These are phyloP conservation scores for Zelleria hepariella DNA, from an alignment of 2,888 invertebrate species.

Conservation along the genomic window DNA sequence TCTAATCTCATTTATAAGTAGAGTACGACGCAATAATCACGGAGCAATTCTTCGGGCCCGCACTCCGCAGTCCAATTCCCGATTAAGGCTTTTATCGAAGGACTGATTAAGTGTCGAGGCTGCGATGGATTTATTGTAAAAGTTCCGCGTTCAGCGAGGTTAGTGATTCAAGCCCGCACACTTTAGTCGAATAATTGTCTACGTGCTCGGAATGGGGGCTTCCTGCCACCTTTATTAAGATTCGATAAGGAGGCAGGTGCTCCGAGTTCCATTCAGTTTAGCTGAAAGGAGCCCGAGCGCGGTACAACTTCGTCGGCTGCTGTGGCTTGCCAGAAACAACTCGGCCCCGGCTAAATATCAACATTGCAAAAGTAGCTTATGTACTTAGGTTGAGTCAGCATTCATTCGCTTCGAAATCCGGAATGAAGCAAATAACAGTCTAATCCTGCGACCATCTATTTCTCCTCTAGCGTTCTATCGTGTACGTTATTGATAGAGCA, in stretches of 20 bases:
- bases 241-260: constrained; percentile 58
- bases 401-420: too few relatives aligned
- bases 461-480: too few relatives aligned
- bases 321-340: too few relatives aligned
- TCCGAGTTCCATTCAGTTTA: constrained; percentile 12
- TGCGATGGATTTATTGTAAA: constrained; percentile 71
- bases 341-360: too few relatives aligned
- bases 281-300: constrained; percentile 9
- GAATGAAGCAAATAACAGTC: too few relatives aligned
- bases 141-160: constrained; percentile 67
- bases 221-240: constrained; percentile 59
- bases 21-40: constrained; percentile 4
- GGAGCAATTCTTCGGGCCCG: constrained; percentile 27
- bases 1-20: constrained; percentile 12
- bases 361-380: too few relatives aligned
- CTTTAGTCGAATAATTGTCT: constrained; percentile 71
- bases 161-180: constrained; percentile 69
- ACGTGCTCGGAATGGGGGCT: constrained; percentile 65
- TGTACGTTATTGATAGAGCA: too few relatives aligned
- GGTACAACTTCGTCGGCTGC: too few relatives aligned
- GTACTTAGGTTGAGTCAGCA: too few relatives aligned
- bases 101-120: constrained; percentile 71
- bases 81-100: constrained; percentile 70
- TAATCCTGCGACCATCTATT: too few relatives aligned
- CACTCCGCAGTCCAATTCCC: constrained; percentile 54